phyloP scores from a whole-genome alignment of 2,113 vertebrate species.

The Crotalus horridus region DNA sequence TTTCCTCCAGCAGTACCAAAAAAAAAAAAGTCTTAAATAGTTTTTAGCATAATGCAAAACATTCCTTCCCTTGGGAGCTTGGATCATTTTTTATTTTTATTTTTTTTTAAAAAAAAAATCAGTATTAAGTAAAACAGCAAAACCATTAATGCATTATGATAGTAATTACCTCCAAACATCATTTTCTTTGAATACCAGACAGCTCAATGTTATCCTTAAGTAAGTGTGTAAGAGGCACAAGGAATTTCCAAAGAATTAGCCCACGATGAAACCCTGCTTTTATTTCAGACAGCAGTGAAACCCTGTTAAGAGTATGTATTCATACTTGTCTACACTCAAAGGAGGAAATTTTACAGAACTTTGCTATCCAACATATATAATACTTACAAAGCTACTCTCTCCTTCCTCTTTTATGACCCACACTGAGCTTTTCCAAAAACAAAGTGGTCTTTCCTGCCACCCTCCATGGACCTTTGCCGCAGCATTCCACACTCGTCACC shows the following conservation, averaged over 20 bases:
- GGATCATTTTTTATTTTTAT: background rate
- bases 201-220: background rate
- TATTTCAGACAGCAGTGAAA: background rate
- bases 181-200: background rate
- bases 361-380: background rate
- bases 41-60: background rate
- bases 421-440: conserved; percentile 11
- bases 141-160: background rate
- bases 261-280: background rate
- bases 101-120: background rate
- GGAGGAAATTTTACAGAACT: background rate
- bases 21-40: background rate
- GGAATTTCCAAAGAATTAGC: background rate
- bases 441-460: background rate
- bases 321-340: background rate
- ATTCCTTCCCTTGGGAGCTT: background rate
- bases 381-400: background rate
- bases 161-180: background rate
- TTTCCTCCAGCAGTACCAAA: background rate
- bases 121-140: background rate
- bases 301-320: background rate
- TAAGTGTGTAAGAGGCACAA: background rate
- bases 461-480: background rate
- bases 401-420: background rate
- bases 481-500: background rate